Evolutionary conservation across 2,113 vertebrate species (phyloP), one percentile per base, ranked within the genome.

Genomic region (Capreolus pygargus): DNA sequence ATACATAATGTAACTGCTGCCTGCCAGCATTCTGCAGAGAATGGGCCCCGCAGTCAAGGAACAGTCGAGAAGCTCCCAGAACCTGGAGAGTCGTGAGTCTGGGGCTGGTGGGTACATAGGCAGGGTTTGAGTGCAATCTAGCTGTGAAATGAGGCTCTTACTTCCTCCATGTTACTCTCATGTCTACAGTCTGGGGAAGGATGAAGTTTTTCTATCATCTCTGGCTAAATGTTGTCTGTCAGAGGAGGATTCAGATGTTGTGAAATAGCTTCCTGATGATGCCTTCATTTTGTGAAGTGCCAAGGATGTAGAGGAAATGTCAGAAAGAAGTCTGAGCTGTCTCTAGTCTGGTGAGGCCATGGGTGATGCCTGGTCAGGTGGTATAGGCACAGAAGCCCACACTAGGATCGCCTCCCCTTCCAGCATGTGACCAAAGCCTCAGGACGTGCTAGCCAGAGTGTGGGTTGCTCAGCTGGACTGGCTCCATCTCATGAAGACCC

Each of bases 1-100:
- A 98, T 99, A 98, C 98, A 98, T 98, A 98, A 98, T 98, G 97
- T 98, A 98, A 98, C 98, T 97, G 97, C 97, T 88, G 45, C 98
- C 97, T 97, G 97, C 98, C 98, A 98, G 98, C 85, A 60, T 97
- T 97, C 92, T 91, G 96, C 97, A 96, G 94, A 96, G 97, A 98
- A 98, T 83, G 98, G 98, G 97, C 96, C 97, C 81, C 17, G 1
- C 27, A 76, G 86, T 97, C 67, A 17, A 89, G 94, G 91, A 91
- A 97, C 96, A 95, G 94, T 95, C 45, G 74, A 95, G 98, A 98
- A 92, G 74, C 95, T 96, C 92, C 64, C 92, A 78, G 96, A 96
- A 97, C 28, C 55, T 1, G 6, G 33, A 21, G 58, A 76, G 79
- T 45, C 33, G 1, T n/a, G 9, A 60, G 58, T 92, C 95, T 92